Percentiles rank a stretch among this genome's conserved stretches.
Evolutionary conservation across 2,797 vertebrate genomes (phyloP).

Genomic region (Heteromormyrus szaboi): DNA sequence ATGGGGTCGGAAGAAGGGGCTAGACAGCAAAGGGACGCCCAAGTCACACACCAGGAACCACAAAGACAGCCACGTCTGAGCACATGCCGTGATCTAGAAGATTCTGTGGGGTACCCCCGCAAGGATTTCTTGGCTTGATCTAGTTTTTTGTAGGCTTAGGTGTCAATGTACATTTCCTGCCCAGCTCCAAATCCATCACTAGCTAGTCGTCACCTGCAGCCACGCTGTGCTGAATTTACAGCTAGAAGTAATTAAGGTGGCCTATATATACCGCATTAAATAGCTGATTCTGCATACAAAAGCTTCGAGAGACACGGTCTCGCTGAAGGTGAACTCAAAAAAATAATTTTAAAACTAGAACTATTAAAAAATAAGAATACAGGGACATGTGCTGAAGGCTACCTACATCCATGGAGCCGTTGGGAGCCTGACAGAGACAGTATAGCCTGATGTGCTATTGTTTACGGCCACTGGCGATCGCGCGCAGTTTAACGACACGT

Average conservation of each 20-base stretch:
- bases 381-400: neutral
- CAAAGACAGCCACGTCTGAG: neutral
- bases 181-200: neutral
- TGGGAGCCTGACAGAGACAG: neutral
- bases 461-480: neutral
- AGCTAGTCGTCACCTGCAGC: neutral
- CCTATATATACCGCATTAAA: neutral
- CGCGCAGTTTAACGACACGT: neutral
- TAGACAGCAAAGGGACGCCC: neutral
- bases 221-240: neutral
- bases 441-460: neutral
- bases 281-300: conserved; percentile 4
- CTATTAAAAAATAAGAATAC: neutral
- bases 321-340: neutral
- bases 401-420: neutral
- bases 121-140: neutral
- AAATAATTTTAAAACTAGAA: neutral
- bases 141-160: neutral
- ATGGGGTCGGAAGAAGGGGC: neutral
- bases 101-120: neutral
- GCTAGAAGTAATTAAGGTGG: neutral
- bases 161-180: neutral
- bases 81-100: neutral
- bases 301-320: neutral
- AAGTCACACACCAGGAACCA: neutral